Conservation (phyloP, 2,797 vertebrate species). For the Lepidocolaptes lacrymiger region DNA sequence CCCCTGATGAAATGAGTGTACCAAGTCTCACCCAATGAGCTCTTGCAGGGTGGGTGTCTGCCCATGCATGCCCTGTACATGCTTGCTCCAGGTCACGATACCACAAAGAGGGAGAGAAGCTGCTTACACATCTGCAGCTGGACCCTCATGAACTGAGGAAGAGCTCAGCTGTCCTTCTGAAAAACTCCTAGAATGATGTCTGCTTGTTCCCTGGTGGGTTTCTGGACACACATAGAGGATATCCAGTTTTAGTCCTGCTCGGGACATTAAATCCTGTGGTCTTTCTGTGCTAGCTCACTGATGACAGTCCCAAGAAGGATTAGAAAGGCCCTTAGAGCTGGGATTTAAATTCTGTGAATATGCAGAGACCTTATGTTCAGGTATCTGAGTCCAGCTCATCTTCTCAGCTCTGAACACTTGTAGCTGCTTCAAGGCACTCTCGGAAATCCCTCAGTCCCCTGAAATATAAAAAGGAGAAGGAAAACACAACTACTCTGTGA, state of each 20-base stretch:
- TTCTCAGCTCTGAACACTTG: neutral
- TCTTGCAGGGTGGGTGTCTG: neutral
- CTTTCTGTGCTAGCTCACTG: neutral
- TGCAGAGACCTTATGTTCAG: neutral
- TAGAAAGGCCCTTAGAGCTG: neutral
- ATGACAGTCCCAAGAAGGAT: neutral
- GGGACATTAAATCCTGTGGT: neutral
- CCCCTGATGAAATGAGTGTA: neutral
- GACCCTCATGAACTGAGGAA: neutral
- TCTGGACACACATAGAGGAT: neutral
- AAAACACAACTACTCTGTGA: neutral
- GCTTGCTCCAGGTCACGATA: neutral
- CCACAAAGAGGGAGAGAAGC: neutral
- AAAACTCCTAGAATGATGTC: fast-evolving
- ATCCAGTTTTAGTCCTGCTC: neutral
- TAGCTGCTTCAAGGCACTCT: neutral
- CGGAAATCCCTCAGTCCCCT: neutral
- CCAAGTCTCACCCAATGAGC: neutral
- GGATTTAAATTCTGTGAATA: neutral
- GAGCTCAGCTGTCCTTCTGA: neutral
- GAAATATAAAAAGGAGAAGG: neutral
- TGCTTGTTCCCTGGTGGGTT: neutral
- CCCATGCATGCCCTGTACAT: neutral
- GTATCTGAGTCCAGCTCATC: neutral
- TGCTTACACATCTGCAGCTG: neutral